phyloP scores from a whole-genome alignment of 2,113 vertebrate genomes.

The Malurus elegans region DNA sequence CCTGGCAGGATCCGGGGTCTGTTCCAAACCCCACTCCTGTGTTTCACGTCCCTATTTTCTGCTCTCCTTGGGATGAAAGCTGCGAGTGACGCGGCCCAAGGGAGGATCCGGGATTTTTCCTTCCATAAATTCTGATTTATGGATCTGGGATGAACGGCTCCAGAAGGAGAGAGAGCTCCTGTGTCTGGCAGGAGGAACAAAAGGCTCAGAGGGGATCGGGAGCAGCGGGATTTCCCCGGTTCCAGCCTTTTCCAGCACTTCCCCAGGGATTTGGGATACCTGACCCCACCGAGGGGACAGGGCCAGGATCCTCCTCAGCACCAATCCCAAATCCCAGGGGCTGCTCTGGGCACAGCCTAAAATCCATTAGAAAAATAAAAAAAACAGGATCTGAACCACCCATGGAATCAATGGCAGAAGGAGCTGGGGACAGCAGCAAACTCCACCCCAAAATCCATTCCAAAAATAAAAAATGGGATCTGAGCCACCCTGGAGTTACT shows the following conservation, averaged over 20 bases:
- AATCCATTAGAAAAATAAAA: too few relatives aligned
- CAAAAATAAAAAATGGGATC: too few relatives aligned
- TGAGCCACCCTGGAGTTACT: too few relatives aligned
- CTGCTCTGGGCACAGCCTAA: not conserved
- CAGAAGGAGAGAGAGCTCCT: not conserved
- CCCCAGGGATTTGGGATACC: too few relatives aligned
- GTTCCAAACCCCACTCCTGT: not conserved
- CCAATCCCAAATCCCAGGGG: accelerated
- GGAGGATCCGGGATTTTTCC: not conserved
- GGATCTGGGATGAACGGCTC: not conserved
- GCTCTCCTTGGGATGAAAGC: not conserved
- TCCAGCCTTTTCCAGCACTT: too few relatives aligned
- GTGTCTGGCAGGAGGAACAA: not conserved
- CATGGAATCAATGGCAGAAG: too few relatives aligned
- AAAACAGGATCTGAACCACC: too few relatives aligned
- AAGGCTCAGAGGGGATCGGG: not conserved
- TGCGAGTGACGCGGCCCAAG: not conserved
- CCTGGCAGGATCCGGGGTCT: not conserved
- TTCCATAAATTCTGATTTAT: not conserved
- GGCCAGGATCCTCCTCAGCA: not conserved
- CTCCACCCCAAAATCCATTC: too few relatives aligned
- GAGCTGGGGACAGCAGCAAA: too few relatives aligned
- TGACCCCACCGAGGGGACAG: too few relatives aligned
- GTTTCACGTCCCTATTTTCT: not conserved
- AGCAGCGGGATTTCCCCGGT: accelerated